These are phyloP conservation scores for Acronicta alni DNA, from an alignment of 2,888 invertebrate genomes.

Conservation along the genomic window DNA sequence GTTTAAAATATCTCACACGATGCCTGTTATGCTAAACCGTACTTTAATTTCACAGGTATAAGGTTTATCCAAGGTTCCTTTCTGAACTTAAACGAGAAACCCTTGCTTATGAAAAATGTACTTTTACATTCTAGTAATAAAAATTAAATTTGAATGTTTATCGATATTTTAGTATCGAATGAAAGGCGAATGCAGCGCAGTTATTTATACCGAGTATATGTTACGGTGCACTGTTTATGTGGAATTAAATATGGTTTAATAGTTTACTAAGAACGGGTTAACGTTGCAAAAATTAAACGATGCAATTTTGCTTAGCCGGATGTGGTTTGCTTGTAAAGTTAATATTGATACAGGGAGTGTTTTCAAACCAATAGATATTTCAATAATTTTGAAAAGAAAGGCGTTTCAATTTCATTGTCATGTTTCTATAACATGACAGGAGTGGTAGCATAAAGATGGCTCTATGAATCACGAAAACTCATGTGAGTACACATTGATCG, in stretches of 20 bases:
- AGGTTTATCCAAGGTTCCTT: conserved; percentile 31
- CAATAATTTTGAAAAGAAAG: neutral
- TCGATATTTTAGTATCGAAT: conserved; percentile 67
- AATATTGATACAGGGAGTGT: conserved; percentile 37
- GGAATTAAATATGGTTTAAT: conserved; percentile 86
- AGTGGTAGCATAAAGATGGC: conserved; percentile 11
- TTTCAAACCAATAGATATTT: conserved; percentile 17
- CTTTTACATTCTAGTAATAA: conserved; percentile 65
- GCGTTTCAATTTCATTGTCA: neutral
- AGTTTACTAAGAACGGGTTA: conserved; percentile 82
- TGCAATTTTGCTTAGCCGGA: conserved; percentile 61
- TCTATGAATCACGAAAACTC: conserved; percentile 29
- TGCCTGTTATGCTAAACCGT: conserved; percentile 40
- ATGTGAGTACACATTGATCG: conserved; percentile 26
- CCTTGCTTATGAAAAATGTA: conserved; percentile 67
- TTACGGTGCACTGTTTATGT: conserved; percentile 81
- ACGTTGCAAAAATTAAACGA: conserved; percentile 68
- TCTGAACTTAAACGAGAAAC: conserved; percentile 45
- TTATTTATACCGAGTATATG: conserved; percentile 81
- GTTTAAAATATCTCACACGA: conserved; percentile 71
- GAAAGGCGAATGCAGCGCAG: conserved; percentile 67
- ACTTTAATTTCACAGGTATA: conserved; percentile 38
- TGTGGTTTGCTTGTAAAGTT: conserved; percentile 46
- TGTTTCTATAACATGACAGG: neutral
- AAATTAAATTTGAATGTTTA: conserved; percentile 68